Base-by-base conservation (phyloP, 2,113 vertebrate species). In the Meriones unguiculatus region DNA sequence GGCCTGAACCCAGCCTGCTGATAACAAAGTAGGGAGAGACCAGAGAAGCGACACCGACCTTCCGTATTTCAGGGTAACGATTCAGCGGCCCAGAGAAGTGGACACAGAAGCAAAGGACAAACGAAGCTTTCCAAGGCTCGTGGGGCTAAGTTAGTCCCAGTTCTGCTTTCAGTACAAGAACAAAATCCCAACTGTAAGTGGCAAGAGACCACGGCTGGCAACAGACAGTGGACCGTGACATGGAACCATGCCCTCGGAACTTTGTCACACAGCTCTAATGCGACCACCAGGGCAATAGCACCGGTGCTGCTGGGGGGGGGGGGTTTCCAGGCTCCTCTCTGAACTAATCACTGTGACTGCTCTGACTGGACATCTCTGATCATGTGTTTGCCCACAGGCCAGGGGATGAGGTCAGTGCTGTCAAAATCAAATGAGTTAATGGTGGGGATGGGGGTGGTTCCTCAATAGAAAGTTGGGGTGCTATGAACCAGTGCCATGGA, bases 221-320 rank as follows among this genome's bases (percentile, higher is more conserved):
- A 82, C 10, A 15, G 24, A n/a, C 0, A 1, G n/a, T 9, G 22
- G 54, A 9, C 17, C 17, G 7, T 72, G 41, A 5, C 0, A 9
- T 7, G 6, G 11, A 92, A 64, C 38, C 32, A 1, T 0, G 17
- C 25, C 22, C 76, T 82, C 22, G 20, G 54, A 84, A 15, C 50
- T 46, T 46, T 46, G 46, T 46, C 46, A 46, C 46, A 46, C 46
- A 46, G 46, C 4, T 46, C 46, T 46, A 30, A n/a, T 59, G 38
- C 30, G 54, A 46, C 8, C 62, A 32, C 46, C 9, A 0, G 4
- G 28, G 30, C 12, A 28, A 7, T 0, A 30, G 69, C 7, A 4
- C 22, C 69, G 41, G 41, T 86, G 25, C 64, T 15, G 75, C 28
- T 50, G 9, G 41, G 54, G 77, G 9, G 41, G 54, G 77, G 52